phyloP scores from a whole-genome alignment of 2,797 vertebrate genomes.

The Acomys russatus region DNA sequence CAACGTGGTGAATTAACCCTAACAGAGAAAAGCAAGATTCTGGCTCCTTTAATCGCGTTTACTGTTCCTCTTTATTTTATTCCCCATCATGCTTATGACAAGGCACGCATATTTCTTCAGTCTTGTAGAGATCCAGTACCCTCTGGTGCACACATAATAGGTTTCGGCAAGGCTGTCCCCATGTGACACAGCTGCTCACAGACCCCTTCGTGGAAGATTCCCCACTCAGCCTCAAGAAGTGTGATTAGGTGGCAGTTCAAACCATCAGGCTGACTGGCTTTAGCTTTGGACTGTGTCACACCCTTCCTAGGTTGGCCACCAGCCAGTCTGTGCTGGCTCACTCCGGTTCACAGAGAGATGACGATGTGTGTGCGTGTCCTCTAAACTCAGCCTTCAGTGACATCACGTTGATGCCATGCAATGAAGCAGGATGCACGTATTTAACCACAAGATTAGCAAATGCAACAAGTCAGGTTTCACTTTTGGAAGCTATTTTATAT shows the following conservation, averaged over 20 bases:
- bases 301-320: background rate
- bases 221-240: background rate
- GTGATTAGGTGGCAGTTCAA: background rate
- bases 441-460: background rate
- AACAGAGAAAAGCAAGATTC: background rate
- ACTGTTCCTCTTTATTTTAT: slow-evolving; percentile 4
- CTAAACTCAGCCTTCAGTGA: background rate
- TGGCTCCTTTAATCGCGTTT: background rate
- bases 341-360: background rate
- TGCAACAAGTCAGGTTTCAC: background rate
- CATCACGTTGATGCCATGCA: background rate
- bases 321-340: background rate
- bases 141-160: background rate
- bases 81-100: background rate
- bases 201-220: background rate
- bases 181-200: background rate
- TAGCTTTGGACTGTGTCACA: background rate
- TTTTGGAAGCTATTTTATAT: background rate
- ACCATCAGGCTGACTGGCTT: no score
- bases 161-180: background rate
- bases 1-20: slow-evolving; percentile 38
- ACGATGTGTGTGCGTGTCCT: background rate
- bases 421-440: background rate
- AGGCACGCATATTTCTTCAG: background rate
- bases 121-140: background rate